Evolutionary conservation across 2,888 invertebrate genomes (phyloP).

Genomic region (Spodoptera littoralis): DNA sequence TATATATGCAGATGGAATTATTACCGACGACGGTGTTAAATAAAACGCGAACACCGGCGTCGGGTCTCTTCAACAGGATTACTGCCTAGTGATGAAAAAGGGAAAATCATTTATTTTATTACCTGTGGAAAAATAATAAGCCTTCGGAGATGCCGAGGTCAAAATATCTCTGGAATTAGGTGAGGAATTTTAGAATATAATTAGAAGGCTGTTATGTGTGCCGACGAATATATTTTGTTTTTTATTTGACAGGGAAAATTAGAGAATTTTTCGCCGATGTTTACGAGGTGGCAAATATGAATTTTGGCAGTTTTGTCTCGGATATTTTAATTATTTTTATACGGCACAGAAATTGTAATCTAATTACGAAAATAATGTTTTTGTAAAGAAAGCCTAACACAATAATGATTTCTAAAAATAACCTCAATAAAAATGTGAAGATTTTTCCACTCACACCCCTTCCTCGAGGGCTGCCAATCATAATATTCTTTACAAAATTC

Average conservation of each 20-base stretch:
- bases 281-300: slow-evolving; percentile 13
- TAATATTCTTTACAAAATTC: slow-evolving; percentile 48
- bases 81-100: slow-evolving; percentile 74
- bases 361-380: neutral
- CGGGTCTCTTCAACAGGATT: slow-evolving; percentile 60
- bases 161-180: slow-evolving; percentile 54
- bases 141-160: slow-evolving; percentile 63
- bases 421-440: slow-evolving; percentile 3
- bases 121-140: slow-evolving; percentile 75
- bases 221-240: slow-evolving; percentile 27
- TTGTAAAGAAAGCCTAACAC: neutral
- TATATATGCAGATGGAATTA: slow-evolving; percentile 81
- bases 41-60: slow-evolving; percentile 69
- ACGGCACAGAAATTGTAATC: neutral
- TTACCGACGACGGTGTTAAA: slow-evolving; percentile 74
- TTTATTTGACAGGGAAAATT: slow-evolving; percentile 28
- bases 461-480: slow-evolving; percentile 49
- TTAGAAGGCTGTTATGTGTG: slow-evolving; percentile 58
- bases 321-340: neutral
- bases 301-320: neutral
- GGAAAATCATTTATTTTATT: slow-evolving; percentile 82
- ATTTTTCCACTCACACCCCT: slow-evolving; percentile 25
- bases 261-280: slow-evolving; percentile 8
- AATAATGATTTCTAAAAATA: slow-evolving; percentile 6
- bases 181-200: slow-evolving; percentile 63